A percentile compares a stretch with the other conserved stretches of the same genome.
Evolutionary conservation across 2,113 vertebrate species (phyloP).

Genomic region (Hucho hucho): DNA sequence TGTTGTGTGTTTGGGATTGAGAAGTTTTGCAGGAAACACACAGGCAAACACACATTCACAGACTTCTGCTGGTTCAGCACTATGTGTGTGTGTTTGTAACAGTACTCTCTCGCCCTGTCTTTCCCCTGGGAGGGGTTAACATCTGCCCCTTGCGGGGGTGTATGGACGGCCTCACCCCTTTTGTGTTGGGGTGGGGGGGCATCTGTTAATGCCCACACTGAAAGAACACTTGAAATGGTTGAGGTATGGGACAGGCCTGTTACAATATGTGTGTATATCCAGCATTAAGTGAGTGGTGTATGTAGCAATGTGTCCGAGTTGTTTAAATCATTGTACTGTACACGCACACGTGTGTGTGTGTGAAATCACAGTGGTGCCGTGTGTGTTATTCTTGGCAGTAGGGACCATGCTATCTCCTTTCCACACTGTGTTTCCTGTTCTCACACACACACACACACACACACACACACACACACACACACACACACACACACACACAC

Average conservation of each 20-base stretch:
- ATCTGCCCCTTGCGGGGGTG: constrained; percentile 66
- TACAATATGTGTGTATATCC: no score
- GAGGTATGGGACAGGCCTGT: neutral
- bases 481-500: neutral
- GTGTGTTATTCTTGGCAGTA: constrained; percentile 24
- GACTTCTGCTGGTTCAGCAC: neutral
- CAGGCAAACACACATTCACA: neutral
- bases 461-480: constrained; percentile 8
- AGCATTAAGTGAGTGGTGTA: no score
- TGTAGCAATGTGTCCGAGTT: neutral
- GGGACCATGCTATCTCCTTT: constrained; percentile 9
- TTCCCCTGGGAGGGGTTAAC: constrained; percentile 66
- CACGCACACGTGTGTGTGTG: neutral
- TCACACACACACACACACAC: constrained; percentile 10
- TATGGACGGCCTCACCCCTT: constrained; percentile 53
- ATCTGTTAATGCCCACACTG: constrained; percentile 60
- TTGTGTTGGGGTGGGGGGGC: constrained; percentile 64
- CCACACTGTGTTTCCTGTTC: constrained; percentile 21
- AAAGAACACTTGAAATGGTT: constrained; percentile 37
- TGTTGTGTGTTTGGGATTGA: no score
- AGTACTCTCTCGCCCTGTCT: constrained; percentile 22
- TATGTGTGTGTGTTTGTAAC: constrained; percentile 12
- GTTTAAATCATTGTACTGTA: neutral
- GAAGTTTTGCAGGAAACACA: neutral
- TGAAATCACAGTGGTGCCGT: constrained; percentile 1